Evolutionary conservation across 2,113 vertebrate genomes (phyloP).

Genomic region (Rhinolophus sinicus): DNA sequence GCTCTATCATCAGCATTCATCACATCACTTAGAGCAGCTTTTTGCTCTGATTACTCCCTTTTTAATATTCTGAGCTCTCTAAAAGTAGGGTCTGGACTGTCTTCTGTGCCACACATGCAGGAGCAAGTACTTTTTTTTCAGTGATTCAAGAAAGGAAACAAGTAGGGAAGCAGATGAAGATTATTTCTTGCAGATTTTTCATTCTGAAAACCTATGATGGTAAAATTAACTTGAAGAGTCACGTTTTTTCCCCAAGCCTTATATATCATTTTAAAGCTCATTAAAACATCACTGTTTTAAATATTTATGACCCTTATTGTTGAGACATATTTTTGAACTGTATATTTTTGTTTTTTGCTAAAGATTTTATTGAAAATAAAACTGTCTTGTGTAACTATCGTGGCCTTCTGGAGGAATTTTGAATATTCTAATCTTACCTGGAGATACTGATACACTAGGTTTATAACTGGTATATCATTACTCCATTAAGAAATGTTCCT

Average conservation of each 20-base stretch:
- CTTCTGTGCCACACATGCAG: background rate
- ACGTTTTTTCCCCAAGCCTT: slow-evolving; percentile 30
- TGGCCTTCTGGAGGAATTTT: background rate
- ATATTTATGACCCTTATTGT: slow-evolving; percentile 18
- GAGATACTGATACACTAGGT: background rate
- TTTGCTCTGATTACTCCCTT: background rate
- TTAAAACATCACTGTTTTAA: background rate
- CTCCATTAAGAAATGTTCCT: background rate
- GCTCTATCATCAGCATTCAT: background rate
- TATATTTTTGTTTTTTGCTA: background rate
- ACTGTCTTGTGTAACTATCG: background rate
- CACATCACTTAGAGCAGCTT: background rate
- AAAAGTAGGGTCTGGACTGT: background rate
- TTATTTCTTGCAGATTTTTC: background rate
- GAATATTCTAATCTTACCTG: background rate
- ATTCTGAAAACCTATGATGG: background rate
- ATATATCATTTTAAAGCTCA: slow-evolving; percentile 18
- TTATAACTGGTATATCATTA: background rate
- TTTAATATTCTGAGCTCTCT: background rate
- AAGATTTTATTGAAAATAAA: slow-evolving; percentile 35
- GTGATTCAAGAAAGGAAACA: background rate
- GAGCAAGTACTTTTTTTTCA: background rate
- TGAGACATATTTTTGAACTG: slow-evolving; percentile 6
- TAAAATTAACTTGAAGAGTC: slow-evolving; percentile 14
- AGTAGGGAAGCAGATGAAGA: background rate